Evolutionary conservation across 35 echinoderm and acorn worm genomes (phyloP).

Genomic region (Stichopus chloronotus): DNA sequence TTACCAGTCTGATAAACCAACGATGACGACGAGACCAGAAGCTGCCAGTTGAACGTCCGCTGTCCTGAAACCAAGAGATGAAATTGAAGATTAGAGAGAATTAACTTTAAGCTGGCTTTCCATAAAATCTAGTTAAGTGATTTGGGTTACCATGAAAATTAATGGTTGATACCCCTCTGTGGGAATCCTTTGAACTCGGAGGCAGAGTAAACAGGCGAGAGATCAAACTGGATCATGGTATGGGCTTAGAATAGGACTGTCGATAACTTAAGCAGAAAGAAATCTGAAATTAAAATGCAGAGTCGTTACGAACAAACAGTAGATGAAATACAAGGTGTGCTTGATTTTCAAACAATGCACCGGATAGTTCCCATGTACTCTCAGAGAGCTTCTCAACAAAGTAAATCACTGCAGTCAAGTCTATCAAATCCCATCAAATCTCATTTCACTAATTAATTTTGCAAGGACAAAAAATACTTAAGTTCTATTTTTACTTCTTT

Average conservation of each 20-base stretch:
- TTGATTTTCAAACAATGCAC: background rate
- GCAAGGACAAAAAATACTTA: background rate
- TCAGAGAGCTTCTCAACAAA: background rate
- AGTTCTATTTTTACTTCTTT: too few species aligned
- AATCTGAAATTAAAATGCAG: conserved; percentile 8
- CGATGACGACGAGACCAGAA: conserved; percentile 18
- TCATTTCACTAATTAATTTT: conserved; percentile 8
- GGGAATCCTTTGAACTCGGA: conserved; percentile 43
- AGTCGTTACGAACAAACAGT: background rate
- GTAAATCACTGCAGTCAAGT: background rate
- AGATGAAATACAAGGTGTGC: background rate
- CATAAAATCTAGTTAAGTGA: conserved; percentile 58
- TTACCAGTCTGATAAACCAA: conserved; percentile 29
- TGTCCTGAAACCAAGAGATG: conserved; percentile 52
- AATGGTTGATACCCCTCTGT: conserved; percentile 36
- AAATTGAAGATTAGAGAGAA: conserved; percentile 58
- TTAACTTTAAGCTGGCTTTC: conserved; percentile 56
- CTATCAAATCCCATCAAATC: conserved; percentile 20
- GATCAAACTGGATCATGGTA: conserved; percentile 38
- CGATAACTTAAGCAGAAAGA: background rate
- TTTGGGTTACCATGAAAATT: conserved; percentile 58
- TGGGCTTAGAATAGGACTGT: background rate
- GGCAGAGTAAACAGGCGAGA: conserved; percentile 23
- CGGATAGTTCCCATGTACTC: background rate
- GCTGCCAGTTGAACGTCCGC: conserved; percentile 47